Evolutionary conservation across 2,797 vertebrate genomes (phyloP), one percentile per base, ranked within the genome.

Genomic region (Sebastes wilsoni): DNA sequence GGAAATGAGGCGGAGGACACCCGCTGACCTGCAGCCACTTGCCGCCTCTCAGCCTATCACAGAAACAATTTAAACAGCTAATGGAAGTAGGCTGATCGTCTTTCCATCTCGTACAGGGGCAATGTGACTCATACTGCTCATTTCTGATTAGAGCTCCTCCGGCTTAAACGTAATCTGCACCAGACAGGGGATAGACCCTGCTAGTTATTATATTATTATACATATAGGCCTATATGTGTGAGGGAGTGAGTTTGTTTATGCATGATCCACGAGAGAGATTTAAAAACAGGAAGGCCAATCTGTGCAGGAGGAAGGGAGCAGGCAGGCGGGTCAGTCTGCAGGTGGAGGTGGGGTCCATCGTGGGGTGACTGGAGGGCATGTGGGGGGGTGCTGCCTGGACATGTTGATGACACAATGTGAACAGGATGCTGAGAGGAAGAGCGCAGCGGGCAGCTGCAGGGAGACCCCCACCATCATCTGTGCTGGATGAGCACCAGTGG

Each of bases 51-150:
- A 73, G 86, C 83, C 91, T 80, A 83, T 92, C 90, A 84, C 55
- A 79, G 82, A 90, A 90, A 94, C 91, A 91, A 93, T 94, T 94
- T 87, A 84, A 94, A 87, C 77, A 81, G 87, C 88, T 92, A 93
- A 93, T 91, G 88, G 88, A 88, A 90, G 46, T 16, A 14, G 66
- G 76, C 83, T 73, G 83, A 90, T 89, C 83, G 87, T 83, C 84
- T 89, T 75, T 87, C 79, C 66, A 55, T 85, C 75, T 71, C 68
- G 30, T 64, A 76, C 81, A 59, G 83, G 66, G 77, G n/a, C 71
- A 25, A 72, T 61, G 65, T 87, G 89, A 91, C 87, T 91, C 85
- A 82, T 20, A 81, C 87, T 59, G 62, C 80, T 89, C 80, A 83
- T 89, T 87, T 87, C 81, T 91, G 87, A 94, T 87, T 83, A 91